Evolutionary conservation across 2,888 invertebrate genomes (phyloP), one percentile per base, ranked within the genome.

Genomic region (Amphipyra berbera): DNA sequence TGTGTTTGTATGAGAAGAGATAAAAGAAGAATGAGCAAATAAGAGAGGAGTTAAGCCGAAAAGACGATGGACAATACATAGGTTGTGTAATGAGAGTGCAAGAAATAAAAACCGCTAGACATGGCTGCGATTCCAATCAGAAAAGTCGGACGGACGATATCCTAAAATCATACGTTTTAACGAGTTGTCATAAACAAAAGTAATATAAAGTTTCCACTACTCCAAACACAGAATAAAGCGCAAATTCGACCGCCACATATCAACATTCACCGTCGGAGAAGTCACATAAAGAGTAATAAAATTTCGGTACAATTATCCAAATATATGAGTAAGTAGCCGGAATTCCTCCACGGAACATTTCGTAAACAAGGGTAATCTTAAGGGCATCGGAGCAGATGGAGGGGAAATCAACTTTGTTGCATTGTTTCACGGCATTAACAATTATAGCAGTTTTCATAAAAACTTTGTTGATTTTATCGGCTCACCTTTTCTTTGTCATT

Each of bases 331-430:
- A 63, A 78, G 78, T 79, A 74, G 79, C 77, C 73, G 71, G 81
- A 87, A 93, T 93, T 88, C 89, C 86, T 91, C 76, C 93, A 93
- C 90, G 92, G 72, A 73, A 64, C 63, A 85, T 94, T 93, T 90
- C 92, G 91, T 91, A 90, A 93, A 69, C 73, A 58, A 81, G 64
- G 48, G 58, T 84, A 88, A 90, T 92, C 93, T 88, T 76, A 84
- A 87, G 90, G 85, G 88, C 92, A 92, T 93, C 93, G 75, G 82
- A 78, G 81, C 84, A 85, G 82, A 86, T 84, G 83, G 78, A 87
- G 72, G 44, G 68, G 62, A 74, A 86, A 84, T 81, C 77, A 76
- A 78, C 81, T 83, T 88, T 79, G 85, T 86, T 85, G 79, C 85
- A 77, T 68, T 64, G 65, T 61, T 76, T 54, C 72, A 79, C 69